These are phyloP conservation scores for Fulmarus glacialis DNA, from an alignment of 2,113 vertebrate genomes.

Conservation along the genomic window DNA sequence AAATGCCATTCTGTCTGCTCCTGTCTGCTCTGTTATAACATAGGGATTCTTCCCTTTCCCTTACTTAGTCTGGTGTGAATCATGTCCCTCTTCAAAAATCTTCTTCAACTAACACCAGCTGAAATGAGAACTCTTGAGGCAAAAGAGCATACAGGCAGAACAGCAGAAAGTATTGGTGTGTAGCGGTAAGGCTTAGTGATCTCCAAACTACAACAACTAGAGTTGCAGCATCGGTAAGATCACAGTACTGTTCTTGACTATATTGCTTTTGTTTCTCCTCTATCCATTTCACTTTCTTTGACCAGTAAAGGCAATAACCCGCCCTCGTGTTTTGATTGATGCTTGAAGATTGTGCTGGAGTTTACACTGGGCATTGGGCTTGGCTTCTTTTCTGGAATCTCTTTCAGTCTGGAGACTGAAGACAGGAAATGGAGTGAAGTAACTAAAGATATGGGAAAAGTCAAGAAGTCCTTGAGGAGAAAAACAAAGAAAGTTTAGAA, in stretches of 20 bases:
- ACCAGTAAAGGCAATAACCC: background rate
- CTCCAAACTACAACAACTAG: background rate
- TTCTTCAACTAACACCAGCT: background rate
- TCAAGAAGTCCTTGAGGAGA: background rate
- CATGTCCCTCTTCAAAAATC: background rate
- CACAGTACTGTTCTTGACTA: background rate
- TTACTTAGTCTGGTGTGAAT: background rate
- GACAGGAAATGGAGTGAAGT: background rate
- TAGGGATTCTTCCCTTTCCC: background rate
- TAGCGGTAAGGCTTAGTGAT: background rate
- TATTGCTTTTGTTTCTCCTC: background rate
- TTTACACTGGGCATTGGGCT: background rate
- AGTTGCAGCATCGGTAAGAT: background rate
- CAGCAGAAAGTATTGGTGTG: background rate
- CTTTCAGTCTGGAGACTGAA: background rate
- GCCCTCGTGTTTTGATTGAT: background rate
- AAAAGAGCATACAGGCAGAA: background rate
- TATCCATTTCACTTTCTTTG: background rate
- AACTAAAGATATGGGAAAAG: background rate
- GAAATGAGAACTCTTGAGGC: background rate
- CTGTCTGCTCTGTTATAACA: background rate
- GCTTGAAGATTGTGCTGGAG: background rate
- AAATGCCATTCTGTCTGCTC: background rate
- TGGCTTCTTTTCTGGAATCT: background rate
- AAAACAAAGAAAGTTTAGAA: background rate